Percentiles rank a stretch among this genome's conserved stretches.
Conservation (phyloP, 1,140 invertebrate genomes). For the Lepidurus packardi region DNA sequence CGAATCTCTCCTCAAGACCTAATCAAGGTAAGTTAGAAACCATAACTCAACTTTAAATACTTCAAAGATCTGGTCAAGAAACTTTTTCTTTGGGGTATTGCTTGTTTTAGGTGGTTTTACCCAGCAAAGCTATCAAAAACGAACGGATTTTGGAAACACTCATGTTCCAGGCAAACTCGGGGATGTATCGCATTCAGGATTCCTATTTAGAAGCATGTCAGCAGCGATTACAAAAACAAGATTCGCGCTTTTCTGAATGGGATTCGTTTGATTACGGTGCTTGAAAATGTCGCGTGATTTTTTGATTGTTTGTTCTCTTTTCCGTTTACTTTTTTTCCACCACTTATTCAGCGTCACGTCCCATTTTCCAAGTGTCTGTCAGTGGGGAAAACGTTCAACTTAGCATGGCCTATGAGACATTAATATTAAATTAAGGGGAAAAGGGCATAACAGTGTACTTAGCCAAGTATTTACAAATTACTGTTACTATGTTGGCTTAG, state of each 20-base stretch:
- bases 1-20: slow-evolving; percentile 87
- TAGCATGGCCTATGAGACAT: no score
- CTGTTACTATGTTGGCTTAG: no score
- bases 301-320: background rate
- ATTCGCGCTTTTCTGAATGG: slow-evolving; percentile 72
- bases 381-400: no score
- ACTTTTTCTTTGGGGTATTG: slow-evolving; percentile 23
- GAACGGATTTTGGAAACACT: slow-evolving; percentile 86
- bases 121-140: slow-evolving; percentile 87
- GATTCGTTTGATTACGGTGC: slow-evolving; percentile 68
- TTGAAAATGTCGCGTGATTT: slow-evolving; percentile 38
- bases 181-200: slow-evolving; percentile 86
- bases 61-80: background rate
- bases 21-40: slow-evolving; percentile 58
- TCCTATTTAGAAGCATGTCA: slow-evolving; percentile 79
- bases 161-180: slow-evolving; percentile 86
- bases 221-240: slow-evolving; percentile 76
- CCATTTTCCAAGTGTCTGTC: background rate
- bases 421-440: no score
- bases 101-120: slow-evolving; percentile 68
- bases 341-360: background rate
- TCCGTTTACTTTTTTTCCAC: background rate
- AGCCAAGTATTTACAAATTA: no score
- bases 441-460: no score
- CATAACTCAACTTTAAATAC: no score